phyloP scores from a whole-genome alignment of 2,113 vertebrate species.

The Hemiprocne comata region DNA sequence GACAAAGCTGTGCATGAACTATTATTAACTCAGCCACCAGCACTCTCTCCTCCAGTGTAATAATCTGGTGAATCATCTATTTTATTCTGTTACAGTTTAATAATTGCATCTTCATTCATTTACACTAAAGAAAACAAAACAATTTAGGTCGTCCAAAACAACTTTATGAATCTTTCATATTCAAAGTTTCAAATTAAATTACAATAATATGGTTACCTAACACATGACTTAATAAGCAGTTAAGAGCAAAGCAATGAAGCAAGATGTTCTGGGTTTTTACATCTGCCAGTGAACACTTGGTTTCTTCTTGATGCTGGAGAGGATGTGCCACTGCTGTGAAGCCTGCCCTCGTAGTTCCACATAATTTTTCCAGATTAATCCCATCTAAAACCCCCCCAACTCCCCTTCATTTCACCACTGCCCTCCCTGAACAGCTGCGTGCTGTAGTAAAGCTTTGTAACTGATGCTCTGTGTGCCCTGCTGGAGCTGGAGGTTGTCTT shows the following conservation, averaged over 20 bases:
- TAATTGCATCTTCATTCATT: conserved; percentile 1
- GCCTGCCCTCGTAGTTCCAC: background rate
- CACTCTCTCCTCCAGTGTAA: background rate
- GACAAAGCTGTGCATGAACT: background rate
- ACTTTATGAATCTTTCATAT: background rate
- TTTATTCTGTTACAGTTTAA: background rate
- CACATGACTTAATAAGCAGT: background rate
- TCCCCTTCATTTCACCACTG: background rate
- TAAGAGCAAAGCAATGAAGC: background rate
- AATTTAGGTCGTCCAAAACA: background rate
- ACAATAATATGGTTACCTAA: background rate
- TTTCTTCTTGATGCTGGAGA: fast-evolving
- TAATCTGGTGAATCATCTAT: background rate
- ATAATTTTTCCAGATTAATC: background rate
- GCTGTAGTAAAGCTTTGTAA: background rate
- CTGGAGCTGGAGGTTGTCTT: no score
- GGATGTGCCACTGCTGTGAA: background rate
- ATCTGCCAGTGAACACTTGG: fast-evolving
- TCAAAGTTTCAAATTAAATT: background rate
- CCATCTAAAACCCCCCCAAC: background rate
- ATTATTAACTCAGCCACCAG: background rate
- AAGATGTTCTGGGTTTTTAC: fast-evolving
- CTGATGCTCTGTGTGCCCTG: no score
- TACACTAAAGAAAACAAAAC: background rate
- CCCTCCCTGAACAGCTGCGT: background rate